A percentile compares a stretch with the other conserved stretches of the same genome.
Evolutionary conservation across 2,113 vertebrate species (phyloP).

Genomic region (Grantiella picta): DNA sequence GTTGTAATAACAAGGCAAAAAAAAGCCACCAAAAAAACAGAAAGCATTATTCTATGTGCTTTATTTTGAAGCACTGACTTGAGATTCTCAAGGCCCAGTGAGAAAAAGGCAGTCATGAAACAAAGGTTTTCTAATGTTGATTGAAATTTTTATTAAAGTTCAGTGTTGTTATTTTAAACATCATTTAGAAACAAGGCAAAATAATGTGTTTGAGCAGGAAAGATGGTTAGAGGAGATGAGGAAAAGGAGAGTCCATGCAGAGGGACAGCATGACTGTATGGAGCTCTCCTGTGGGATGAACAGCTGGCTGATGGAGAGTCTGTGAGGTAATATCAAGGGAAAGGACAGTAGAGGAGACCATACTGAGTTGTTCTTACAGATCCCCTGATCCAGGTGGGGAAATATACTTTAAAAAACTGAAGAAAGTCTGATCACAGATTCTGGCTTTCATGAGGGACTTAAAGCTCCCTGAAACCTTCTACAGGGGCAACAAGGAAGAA

Average conservation of each 20-base stretch:
- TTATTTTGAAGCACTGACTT: background rate
- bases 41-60: background rate
- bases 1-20: background rate
- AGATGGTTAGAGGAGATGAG: background rate
- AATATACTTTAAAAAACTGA: background rate
- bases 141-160: background rate
- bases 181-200: background rate
- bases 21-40: background rate
- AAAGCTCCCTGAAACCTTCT: background rate
- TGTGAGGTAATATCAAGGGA: background rate
- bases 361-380: background rate
- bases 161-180: background rate
- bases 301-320: background rate
- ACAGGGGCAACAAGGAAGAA: background rate
- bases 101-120: background rate
- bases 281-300: background rate
- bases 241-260: background rate
- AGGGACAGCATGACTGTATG: background rate
- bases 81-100: background rate
- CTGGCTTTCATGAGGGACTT: background rate
- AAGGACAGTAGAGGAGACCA: background rate
- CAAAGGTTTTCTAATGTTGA: background rate
- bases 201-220: background rate
- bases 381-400: background rate
- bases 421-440: background rate